Evolutionary conservation across 2,113 vertebrate genomes (phyloP).

Genomic region (Cacatua alba): DNA sequence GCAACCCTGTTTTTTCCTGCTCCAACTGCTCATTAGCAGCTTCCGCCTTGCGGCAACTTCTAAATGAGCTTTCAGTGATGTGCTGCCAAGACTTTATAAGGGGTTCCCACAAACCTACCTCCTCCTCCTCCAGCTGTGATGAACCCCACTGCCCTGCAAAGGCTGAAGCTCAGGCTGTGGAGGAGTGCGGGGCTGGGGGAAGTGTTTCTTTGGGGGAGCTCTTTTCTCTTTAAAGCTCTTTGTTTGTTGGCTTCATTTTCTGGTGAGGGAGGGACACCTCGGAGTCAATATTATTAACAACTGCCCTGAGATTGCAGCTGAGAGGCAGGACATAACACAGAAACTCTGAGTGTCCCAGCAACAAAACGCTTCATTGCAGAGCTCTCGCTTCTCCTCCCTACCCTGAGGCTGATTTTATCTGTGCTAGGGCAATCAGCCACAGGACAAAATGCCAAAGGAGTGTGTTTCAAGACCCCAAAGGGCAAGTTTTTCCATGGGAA

Average conservation of each 20-base stretch:
- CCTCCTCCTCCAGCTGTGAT: background rate
- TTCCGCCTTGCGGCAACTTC: background rate
- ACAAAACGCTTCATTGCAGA: background rate
- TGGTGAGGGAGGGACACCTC: background rate
- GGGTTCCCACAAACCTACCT: constrained; percentile 14
- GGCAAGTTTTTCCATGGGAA: background rate
- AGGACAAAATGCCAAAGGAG: background rate
- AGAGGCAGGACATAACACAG: background rate
- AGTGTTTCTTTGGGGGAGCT: background rate
- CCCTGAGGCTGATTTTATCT: background rate
- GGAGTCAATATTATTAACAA: background rate
- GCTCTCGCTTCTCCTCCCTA: background rate
- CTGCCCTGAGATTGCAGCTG: background rate
- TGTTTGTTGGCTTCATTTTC: background rate
- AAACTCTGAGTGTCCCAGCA: background rate
- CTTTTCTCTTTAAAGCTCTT: background rate
- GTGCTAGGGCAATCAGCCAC: background rate
- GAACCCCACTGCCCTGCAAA: background rate
- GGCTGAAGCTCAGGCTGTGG: background rate
- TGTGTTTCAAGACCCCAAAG: background rate
- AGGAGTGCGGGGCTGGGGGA: background rate
- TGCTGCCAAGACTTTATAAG: constrained; percentile 46
- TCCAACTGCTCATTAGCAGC: background rate
- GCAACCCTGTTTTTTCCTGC: background rate
- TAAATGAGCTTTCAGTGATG: background rate